Evolutionary conservation across 2,113 vertebrate genomes (phyloP).

Genomic region (Ciconia boyciana): DNA sequence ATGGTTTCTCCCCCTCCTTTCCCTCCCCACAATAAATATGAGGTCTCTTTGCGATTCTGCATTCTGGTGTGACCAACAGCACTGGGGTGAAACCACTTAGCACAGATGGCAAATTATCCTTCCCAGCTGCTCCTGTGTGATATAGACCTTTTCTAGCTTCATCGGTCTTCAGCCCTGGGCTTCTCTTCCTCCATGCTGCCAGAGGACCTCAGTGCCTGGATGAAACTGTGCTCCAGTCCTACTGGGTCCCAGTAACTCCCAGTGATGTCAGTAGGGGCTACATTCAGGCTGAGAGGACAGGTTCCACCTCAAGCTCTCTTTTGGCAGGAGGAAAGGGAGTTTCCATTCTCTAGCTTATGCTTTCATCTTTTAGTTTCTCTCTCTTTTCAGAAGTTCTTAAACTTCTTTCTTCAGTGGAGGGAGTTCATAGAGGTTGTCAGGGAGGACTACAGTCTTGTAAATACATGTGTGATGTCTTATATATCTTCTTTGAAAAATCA

Average conservation of each 20-base stretch:
- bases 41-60: background rate
- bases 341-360: background rate
- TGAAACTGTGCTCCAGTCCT: background rate
- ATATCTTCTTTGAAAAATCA: background rate
- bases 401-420: background rate
- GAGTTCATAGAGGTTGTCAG: background rate
- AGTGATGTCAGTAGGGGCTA: background rate
- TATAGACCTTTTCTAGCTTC: background rate
- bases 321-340: background rate
- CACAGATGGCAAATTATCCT: conserved; percentile 60
- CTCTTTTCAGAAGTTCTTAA: background rate
- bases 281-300: background rate
- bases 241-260: background rate
- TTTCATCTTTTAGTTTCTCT: background rate
- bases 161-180: background rate
- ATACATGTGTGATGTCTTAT: background rate
- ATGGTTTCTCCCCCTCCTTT: background rate
- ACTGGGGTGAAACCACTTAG: conserved; percentile 43
- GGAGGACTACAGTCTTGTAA: background rate
- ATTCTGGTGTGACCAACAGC: conserved; percentile 13
- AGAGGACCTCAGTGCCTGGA: background rate
- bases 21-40: background rate
- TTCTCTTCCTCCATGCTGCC: background rate
- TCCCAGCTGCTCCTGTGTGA: conserved; percentile 39
- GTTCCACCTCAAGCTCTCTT: background rate